A percentile compares a stretch with the other conserved stretches of the same genome.
These are phyloP conservation scores for Xiphorhynchus elegans DNA, from an alignment of 2,113 vertebrate genomes.

Conservation along the genomic window DNA sequence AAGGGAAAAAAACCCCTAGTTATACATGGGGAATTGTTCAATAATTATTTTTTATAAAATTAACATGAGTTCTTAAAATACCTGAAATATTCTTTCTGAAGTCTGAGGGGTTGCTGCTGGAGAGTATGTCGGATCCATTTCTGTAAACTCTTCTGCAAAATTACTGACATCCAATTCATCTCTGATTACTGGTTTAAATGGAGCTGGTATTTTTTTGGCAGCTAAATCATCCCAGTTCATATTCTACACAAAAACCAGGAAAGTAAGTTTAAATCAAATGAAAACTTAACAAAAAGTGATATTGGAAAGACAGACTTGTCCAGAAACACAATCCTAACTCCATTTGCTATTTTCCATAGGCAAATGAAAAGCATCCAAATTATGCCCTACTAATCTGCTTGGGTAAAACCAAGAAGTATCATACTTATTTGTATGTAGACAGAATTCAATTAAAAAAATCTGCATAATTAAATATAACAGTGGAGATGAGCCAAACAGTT, in stretches of 20 bases:
- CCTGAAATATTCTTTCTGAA: conserved; percentile 96
- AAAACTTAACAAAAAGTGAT: not conserved
- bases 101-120: conserved; percentile 94
- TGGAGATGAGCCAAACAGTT: not conserved
- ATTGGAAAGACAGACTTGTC: not conserved
- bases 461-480: not conserved
- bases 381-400: not conserved
- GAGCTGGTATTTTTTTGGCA: conserved; percentile 90
- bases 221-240: conserved; percentile 96
- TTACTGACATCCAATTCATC: conserved; percentile 97
- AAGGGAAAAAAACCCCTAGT: not conserved
- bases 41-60: not conserved
- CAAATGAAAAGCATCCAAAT: not conserved
- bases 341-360: not conserved
- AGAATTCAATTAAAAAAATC: not conserved
- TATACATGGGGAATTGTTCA: not conserved
- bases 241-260: conserved; percentile 79
- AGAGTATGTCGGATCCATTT: conserved; percentile 98
- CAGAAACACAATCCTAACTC: not conserved
- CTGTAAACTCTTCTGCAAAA: conserved; percentile 97
- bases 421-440: not conserved
- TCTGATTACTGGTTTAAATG: conserved; percentile 94
- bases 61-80: conserved; percentile 47
- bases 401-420: not conserved
- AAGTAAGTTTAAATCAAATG: not conserved